Conservation (phyloP, 2,888 invertebrate species). For the Geotrupes spiniger region DNA sequence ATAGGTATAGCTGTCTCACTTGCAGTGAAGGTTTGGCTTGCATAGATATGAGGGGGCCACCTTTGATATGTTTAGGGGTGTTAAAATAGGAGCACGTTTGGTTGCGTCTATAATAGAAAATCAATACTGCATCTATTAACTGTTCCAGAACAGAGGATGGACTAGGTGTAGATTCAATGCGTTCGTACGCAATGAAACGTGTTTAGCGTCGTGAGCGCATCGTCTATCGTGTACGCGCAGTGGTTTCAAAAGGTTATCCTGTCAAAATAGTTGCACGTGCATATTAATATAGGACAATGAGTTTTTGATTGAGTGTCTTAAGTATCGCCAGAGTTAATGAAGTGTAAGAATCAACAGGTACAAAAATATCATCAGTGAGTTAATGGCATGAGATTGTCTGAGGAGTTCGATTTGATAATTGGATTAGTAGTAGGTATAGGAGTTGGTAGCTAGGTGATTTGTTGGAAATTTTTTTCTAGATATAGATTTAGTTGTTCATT, state of each 20-base stretch:
- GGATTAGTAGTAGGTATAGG: slow-evolving; percentile 25
- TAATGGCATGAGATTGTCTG: slow-evolving; percentile 32
- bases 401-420: slow-evolving; percentile 25
- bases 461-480: slow-evolving; percentile 20
- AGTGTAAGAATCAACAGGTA: slow-evolving; percentile 35
- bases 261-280: slow-evolving; percentile 12
- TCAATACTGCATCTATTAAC: slow-evolving; percentile 37
- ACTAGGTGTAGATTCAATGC: no score
- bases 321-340: slow-evolving; percentile 18
- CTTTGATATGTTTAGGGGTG: slow-evolving; percentile 22
- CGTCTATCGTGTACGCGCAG: slow-evolving; percentile 18
- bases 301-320: slow-evolving; percentile 20
- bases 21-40: slow-evolving; percentile 16
- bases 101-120: slow-evolving; percentile 35
- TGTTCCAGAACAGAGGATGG: neutral
- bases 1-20: slow-evolving; percentile 11
- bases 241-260: slow-evolving; percentile 7
- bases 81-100: slow-evolving; percentile 26
- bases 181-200: neutral
- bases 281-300: slow-evolving; percentile 3
- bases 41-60: slow-evolving; percentile 21
- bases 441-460: slow-evolving; percentile 23
- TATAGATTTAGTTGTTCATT: slow-evolving; percentile 24
- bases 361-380: slow-evolving; percentile 24
- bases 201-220: slow-evolving; percentile 21